Evolutionary conservation across 2,888 invertebrate species (phyloP), one percentile per base, ranked within the genome.

Genomic region (Laspeyria flexula): DNA sequence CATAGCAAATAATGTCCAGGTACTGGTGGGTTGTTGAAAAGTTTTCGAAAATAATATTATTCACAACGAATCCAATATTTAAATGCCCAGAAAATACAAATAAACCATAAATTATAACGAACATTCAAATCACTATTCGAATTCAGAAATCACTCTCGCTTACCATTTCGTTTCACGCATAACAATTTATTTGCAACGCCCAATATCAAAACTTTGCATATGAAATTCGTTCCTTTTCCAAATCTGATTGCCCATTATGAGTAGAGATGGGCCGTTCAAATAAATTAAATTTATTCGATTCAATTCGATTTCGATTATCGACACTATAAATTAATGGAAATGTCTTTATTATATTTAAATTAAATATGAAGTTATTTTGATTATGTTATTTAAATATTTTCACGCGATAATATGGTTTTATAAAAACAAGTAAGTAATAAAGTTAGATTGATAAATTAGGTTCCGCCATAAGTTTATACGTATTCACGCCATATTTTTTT

Each of bases 131-230:
- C 10, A 39, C 37, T 15, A 23, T 31, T 38, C 1, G 30, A 44
- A 51, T 60, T 47, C 4, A 23, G 15, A 46, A 58, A 54, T 46
- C 27, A 18, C 34, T 60, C 16, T 31, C 35, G 47, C 53, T 54
- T 54, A 48, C 46, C 38, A 33, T 68, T 53, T 42, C 38, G 47
- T 57, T 65, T 64, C 57, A 65, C 60, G 60, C 51, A 66, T 70
- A 70, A 68, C 65, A 74, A 81, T 65, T 69, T 65, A 54, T 79
- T 79, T 67, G 53, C 60, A 68, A 75, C 74, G 61, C 77, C 75
- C 69, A 71, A 67, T 72, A 64, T 64, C 64, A 76, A 30, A 68
- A 57, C 65, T 79, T 75, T 65, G 71, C 71, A 74, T 76, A 75
- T 65, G 57, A 59, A 65, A 69, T 73, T 73, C 60, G 64, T 65